Percentiles rank a stretch among this genome's conserved stretches.
These are phyloP conservation scores for Brachycybe producta DNA, from an alignment of 2,888 invertebrate species.

Conservation along the genomic window DNA sequence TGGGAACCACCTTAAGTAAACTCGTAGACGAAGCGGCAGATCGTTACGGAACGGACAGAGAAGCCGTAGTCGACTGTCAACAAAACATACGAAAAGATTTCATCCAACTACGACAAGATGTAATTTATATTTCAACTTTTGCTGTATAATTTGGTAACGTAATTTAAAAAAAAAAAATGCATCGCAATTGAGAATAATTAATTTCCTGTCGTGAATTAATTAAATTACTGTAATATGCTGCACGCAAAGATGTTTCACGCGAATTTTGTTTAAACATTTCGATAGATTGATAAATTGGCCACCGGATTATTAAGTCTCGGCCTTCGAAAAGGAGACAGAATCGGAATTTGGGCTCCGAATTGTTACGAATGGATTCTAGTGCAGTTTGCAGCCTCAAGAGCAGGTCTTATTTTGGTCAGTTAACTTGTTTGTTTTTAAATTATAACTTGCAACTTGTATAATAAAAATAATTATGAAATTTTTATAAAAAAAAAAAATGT, in stretches of 20 bases:
- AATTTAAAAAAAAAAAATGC: too few species aligned
- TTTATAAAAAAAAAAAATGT: too few species aligned
- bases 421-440: too few species aligned
- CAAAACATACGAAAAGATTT: constrained; percentile 44
- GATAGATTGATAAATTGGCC: constrained; percentile 53
- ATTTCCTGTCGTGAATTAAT: too few species aligned
- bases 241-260: too few species aligned
- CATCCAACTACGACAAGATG: constrained; percentile 36
- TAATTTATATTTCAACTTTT: constrained; percentile 19
- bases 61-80: constrained; percentile 44
- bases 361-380: constrained; percentile 58
- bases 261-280: background rate
- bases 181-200: too few species aligned
- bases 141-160: too few species aligned
- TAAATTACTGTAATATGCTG: too few species aligned
- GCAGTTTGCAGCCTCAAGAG: constrained; percentile 54
- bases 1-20: constrained; percentile 44
- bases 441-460: too few species aligned
- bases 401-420: constrained; percentile 55
- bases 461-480: too few species aligned
- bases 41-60: constrained; percentile 38
- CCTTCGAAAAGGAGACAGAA: constrained; percentile 52
- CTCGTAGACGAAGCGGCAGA: constrained; percentile 42
- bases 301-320: constrained; percentile 56
- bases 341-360: constrained; percentile 73